Percentiles rank a stretch among this genome's conserved stretches.
Conservation (phyloP, 2,797 vertebrate species). For the Glossophaga mutica region DNA sequence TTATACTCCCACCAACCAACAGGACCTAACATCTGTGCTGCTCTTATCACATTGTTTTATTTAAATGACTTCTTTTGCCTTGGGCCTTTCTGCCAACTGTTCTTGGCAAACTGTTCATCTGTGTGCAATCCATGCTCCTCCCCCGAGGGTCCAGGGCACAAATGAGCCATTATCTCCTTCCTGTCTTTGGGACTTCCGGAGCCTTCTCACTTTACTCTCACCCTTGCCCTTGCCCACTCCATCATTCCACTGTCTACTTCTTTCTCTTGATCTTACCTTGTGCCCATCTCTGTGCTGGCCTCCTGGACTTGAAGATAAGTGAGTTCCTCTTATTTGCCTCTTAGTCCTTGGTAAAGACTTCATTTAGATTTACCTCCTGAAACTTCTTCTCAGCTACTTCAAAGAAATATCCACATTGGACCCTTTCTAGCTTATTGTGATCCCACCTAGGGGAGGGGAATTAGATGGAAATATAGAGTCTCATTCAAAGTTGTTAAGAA, state of each 20-base stretch:
- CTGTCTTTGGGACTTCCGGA: neutral
- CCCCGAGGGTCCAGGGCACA: neutral
- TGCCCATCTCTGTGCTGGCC: neutral
- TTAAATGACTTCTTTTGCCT: neutral
- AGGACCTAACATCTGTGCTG: neutral
- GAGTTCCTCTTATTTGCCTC: neutral
- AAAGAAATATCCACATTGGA: neutral
- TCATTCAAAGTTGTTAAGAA: slow-evolving; percentile 1
- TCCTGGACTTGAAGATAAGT: neutral
- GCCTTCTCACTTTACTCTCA: neutral
- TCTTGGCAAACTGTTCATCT: neutral
- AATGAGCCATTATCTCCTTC: neutral
- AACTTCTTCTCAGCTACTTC: neutral
- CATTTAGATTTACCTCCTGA: neutral
- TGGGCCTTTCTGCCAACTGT: neutral
- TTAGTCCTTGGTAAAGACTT: neutral
- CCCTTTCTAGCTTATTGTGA: neutral
- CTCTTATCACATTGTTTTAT: neutral
- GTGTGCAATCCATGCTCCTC: neutral
- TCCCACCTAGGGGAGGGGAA: neutral
- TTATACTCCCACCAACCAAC: no score
- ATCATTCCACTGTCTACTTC: neutral
- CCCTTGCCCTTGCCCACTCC: neutral
- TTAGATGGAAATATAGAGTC: neutral
- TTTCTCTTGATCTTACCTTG: neutral